Conservation (phyloP, 1,140 invertebrate species). For the Pachypsylla venusta region DNA sequence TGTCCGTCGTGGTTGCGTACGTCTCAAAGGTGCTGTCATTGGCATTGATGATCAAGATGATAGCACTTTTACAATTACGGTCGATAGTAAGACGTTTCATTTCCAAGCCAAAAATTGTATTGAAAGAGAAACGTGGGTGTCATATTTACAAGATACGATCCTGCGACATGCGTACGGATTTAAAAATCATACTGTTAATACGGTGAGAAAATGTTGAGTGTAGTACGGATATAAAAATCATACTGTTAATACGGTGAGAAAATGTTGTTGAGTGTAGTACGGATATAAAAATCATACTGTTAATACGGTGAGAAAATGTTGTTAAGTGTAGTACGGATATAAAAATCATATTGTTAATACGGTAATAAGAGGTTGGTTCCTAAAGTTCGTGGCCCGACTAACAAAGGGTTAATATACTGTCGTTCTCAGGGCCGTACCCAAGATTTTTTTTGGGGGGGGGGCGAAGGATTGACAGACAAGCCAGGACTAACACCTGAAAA, state of each 20-base stretch:
- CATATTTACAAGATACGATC: constrained; percentile 87
- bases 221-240: not conserved
- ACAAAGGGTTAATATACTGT: too few relatives aligned
- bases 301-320: not conserved
- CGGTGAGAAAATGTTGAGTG: not conserved
- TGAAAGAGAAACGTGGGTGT: constrained; percentile 91
- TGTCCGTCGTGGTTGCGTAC: constrained; percentile 86
- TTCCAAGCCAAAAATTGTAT: constrained; percentile 75
- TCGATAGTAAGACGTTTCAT: constrained; percentile 90
- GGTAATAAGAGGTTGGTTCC: too few relatives aligned
- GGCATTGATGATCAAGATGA: constrained; percentile 99
- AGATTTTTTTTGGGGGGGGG: too few relatives aligned
- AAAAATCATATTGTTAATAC: not conserved
- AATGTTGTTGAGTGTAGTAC: not conserved
- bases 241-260: not conserved
- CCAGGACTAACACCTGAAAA: too few relatives aligned
- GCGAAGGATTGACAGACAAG: too few relatives aligned
- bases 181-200: constrained; percentile 12
- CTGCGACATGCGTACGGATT: constrained; percentile 52
- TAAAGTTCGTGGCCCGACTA: too few relatives aligned
- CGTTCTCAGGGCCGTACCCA: too few relatives aligned
- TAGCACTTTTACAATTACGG: constrained; percentile 96
- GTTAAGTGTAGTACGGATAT: not conserved
- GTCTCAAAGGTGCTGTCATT: constrained; percentile 84
- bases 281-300: not conserved